Conservation (phyloP, 2,888 invertebrate genomes). For the Amblyjoppa proteus region DNA sequence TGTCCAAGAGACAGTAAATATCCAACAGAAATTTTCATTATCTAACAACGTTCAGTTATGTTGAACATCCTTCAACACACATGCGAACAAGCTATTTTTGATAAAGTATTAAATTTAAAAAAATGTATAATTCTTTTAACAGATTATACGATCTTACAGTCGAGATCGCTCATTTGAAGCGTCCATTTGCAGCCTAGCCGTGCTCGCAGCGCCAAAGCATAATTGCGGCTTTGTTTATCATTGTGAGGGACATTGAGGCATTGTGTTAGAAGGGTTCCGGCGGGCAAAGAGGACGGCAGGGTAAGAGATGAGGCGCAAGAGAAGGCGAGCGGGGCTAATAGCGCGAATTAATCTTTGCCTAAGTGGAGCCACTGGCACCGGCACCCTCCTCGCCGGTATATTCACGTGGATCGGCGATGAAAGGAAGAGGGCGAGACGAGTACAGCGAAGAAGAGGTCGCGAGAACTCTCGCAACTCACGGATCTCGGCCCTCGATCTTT, state of each 20-base stretch:
- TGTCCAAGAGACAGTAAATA: background rate
- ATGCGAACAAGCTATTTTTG: background rate
- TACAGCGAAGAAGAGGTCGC: slow-evolving; percentile 31
- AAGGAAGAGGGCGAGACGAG: slow-evolving; percentile 61
- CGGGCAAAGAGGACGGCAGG: background rate
- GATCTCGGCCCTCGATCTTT: slow-evolving; percentile 34
- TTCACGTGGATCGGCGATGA: slow-evolving; percentile 71
- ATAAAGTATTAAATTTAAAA: too few species aligned
- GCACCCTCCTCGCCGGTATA: slow-evolving; percentile 67
- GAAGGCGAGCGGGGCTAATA: slow-evolving; percentile 74
- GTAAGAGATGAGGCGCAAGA: slow-evolving; percentile 12
- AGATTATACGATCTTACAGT: background rate
- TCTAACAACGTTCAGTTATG: background rate
- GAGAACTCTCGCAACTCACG: slow-evolving; percentile 42
- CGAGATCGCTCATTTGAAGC: slow-evolving; percentile 10
- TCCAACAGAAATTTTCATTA: background rate
- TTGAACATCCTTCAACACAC: background rate
- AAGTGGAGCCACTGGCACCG: slow-evolving; percentile 74
- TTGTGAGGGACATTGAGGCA: slow-evolving; percentile 71
- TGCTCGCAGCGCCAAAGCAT: slow-evolving; percentile 63
- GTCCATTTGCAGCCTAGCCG: slow-evolving; percentile 42
- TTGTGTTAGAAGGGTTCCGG: slow-evolving; percentile 69
- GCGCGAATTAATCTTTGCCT: slow-evolving; percentile 81
- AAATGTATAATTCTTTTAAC: too few species aligned
- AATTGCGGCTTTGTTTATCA: slow-evolving; percentile 80